These are phyloP conservation scores for Vultur gryphus DNA, from an alignment of 2,797 vertebrate species.

Conservation along the genomic window DNA sequence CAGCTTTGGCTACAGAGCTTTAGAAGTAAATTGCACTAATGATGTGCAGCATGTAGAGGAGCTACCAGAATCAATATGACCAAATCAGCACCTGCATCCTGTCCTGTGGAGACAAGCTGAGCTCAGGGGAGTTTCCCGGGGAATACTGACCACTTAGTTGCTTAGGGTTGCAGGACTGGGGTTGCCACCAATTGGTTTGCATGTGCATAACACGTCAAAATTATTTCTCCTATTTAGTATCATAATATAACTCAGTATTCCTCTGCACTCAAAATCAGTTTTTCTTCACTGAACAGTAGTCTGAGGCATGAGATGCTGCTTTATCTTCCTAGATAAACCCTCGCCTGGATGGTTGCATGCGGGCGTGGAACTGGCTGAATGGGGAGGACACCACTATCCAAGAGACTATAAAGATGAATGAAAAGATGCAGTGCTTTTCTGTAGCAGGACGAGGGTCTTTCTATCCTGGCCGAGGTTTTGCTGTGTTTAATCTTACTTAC, in stretches of 20 bases:
- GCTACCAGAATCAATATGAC: not conserved
- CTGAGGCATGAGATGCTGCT: not conserved
- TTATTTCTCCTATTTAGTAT: not conserved
- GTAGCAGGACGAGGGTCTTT: slow-evolving; percentile 83
- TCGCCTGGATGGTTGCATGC: slow-evolving; percentile 92
- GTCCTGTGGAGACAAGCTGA: not conserved
- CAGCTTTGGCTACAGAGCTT: not conserved
- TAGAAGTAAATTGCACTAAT: not conserved
- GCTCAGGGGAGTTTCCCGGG: not conserved
- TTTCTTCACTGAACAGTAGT: not conserved
- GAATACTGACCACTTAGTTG: not conserved
- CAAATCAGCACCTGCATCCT: not conserved
- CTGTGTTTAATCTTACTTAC: slow-evolving; percentile 85
- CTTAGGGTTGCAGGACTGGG: not conserved
- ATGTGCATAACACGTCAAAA: accelerated
- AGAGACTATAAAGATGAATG: slow-evolving; percentile 84
- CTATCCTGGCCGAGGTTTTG: slow-evolving; percentile 88
- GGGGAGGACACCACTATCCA: slow-evolving; percentile 90
- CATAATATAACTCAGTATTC: not conserved
- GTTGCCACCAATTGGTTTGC: not conserved
- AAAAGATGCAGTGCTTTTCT: slow-evolving; percentile 93
- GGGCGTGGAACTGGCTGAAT: slow-evolving; percentile 91
- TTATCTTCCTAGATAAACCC: slow-evolving; percentile 86
- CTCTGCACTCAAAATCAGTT: not conserved
- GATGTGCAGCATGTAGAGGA: not conserved